These are phyloP conservation scores for Helogale parvula DNA, from an alignment of 2,113 vertebrate species.

Conservation along the genomic window DNA sequence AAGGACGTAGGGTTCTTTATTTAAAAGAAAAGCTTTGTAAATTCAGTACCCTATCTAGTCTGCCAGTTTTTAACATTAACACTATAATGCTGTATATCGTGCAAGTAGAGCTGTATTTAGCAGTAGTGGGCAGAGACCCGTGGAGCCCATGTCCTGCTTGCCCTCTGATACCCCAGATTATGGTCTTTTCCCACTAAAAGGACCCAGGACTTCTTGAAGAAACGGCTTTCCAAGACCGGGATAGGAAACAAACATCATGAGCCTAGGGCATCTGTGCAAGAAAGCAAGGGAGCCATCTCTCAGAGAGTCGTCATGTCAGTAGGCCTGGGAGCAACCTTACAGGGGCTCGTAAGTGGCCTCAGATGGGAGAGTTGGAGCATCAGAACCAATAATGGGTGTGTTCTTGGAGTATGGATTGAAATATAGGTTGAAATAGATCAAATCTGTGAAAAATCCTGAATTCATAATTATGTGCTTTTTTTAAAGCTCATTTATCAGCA, in stretches of 20 bases:
- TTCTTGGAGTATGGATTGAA: background rate
- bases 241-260: background rate
- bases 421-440: background rate
- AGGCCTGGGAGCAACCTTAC: background rate
- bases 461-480: background rate
- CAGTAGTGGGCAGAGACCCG: background rate
- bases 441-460: background rate
- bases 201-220: background rate
- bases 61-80: background rate
- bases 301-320: background rate
- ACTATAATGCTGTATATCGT: background rate
- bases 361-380: background rate
- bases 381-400: background rate
- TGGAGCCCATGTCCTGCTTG: background rate
- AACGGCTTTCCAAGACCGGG: background rate
- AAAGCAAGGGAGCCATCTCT: background rate
- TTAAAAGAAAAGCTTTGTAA: background rate
- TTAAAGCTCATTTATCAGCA: background rate
- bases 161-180: background rate
- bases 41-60: background rate
- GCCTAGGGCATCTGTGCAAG: background rate
- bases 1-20: background rate
- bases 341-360: background rate
- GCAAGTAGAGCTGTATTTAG: conserved; percentile 14
- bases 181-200: background rate